Conservation (phyloP, 1,140 invertebrate species). For the Drosophila bocki region DNA sequence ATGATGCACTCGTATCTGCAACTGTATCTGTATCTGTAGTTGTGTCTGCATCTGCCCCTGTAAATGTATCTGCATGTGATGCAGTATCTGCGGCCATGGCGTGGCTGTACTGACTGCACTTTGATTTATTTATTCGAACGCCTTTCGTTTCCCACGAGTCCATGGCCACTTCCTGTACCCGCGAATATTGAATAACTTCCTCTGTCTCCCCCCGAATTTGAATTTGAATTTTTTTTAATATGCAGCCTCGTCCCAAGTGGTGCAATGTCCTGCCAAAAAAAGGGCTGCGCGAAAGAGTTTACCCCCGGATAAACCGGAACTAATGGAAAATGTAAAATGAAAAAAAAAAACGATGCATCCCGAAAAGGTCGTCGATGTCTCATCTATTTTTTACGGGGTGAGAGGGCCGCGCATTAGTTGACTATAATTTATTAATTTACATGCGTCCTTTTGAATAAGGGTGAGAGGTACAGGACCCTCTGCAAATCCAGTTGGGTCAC, state of each 20-base stretch:
- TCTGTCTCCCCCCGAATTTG: constrained; percentile 23
- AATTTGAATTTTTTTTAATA: constrained; percentile 56
- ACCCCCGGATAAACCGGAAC: constrained; percentile 78
- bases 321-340: constrained; percentile 58
- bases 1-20: constrained; percentile 52
- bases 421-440: constrained; percentile 83
- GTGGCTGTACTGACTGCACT: constrained; percentile 48
- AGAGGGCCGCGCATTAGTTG: constrained; percentile 68
- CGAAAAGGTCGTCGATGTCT: constrained; percentile 4
- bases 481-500: constrained; percentile 40
- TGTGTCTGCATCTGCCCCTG: constrained; percentile 4
- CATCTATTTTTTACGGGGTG: constrained; percentile 65
- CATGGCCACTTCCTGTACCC: constrained; percentile 74
- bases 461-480: constrained; percentile 7
- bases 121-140: constrained; percentile 72
- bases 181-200: constrained; percentile 76
- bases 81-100: constrained; percentile 20
- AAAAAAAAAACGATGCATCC: constrained; percentile 53
- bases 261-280: constrained; percentile 59
- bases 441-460: constrained; percentile 74
- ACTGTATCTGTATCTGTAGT: constrained; percentile 4
- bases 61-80: constrained; percentile 3
- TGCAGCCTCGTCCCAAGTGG: constrained; percentile 74
- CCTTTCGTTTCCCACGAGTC: constrained; percentile 74
- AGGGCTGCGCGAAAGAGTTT: constrained; percentile 74